Base-by-base conservation (phyloP, 2,797 vertebrate genomes). In the Tamandua tetradactyla region DNA sequence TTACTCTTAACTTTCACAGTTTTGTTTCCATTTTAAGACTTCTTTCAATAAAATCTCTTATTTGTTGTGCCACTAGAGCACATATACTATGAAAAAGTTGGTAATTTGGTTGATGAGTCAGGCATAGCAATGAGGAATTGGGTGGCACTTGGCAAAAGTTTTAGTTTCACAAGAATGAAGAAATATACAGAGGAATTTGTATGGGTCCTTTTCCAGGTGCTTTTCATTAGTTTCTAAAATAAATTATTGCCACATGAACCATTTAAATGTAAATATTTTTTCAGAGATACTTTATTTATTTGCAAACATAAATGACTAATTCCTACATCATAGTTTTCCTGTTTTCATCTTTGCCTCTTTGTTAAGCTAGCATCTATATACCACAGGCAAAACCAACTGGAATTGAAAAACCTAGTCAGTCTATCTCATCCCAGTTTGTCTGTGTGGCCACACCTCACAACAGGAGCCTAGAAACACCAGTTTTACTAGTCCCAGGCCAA, bases 261-360 rank as follows among this genome's bases (percentile, higher is more conserved):
- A 44, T 37, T 93, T 80, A 75, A 82, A 47, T 20, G 27, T 57
- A 81, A 84, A 49, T 49, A 1, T 68, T 61, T 93, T 85, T 86
- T 79, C 86, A 91, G 79, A 95, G 85, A 59, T 37, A 15, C 20
- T 72, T 91, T 94, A 92, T 72, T 91, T 94, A 92, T 68, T 95
- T 96, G 79, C 94, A 95, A 95, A 95, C 72, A 96, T 52, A 57
- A 71, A 30, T 96, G 84, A 94, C 74, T 95, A 87, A 94, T 68
- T 88, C 64, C 95, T 87, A 84, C 72, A 68, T 87, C 84, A 89
- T 4, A 32, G n/a, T 37, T 90, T 82, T 92, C 69, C 79, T 95
- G 64, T 82, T 91, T 75, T 84, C 35, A 14, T 87, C 75, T 69
- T 82, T n/a, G 27, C 40, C 47, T 94, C 64, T 74, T 94, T 32